Conservation (phyloP, 2,797 vertebrate species). For the Rhynchonycteris naso region DNA sequence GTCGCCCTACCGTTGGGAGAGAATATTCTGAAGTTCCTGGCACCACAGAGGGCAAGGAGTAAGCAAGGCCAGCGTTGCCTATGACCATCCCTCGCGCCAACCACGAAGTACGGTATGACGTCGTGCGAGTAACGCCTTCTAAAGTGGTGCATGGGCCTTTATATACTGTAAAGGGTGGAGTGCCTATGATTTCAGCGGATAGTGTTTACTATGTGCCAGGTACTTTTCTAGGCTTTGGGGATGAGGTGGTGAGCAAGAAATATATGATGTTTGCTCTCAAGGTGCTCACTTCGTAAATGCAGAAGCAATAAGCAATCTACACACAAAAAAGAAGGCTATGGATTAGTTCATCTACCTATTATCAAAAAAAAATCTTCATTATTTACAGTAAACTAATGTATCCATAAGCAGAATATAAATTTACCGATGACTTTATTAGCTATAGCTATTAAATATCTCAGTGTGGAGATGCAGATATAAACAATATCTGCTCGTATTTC, state of each 20-base stretch:
- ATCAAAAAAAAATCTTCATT: not conserved
- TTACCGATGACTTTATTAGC: not conserved
- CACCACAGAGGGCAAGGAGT: not conserved
- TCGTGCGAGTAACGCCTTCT: not conserved
- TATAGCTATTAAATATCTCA: not conserved
- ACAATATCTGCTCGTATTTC: not conserved
- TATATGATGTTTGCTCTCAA: not conserved
- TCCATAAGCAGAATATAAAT: not conserved
- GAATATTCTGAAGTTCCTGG: not conserved
- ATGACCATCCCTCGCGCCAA: not conserved
- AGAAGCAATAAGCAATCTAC: not conserved
- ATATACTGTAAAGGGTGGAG: not conserved
- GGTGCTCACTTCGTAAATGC: not conserved
- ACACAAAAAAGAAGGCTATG: not conserved
- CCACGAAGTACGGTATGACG: not conserved
- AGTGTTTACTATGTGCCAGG: not conserved
- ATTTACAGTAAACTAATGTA: constrained; percentile 8
- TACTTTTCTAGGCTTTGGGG: not conserved
- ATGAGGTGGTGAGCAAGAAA: not conserved
- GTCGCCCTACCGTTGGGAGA: not conserved
- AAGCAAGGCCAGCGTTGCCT: not conserved
- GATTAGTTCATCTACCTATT: not conserved
- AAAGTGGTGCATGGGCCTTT: not conserved
- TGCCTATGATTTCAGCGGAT: not conserved
- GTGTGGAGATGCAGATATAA: not conserved